Percentiles rank a stretch among this genome's conserved stretches.
phyloP scores from a whole-genome alignment of 2,113 vertebrate species.

The Saccopteryx leptura region DNA sequence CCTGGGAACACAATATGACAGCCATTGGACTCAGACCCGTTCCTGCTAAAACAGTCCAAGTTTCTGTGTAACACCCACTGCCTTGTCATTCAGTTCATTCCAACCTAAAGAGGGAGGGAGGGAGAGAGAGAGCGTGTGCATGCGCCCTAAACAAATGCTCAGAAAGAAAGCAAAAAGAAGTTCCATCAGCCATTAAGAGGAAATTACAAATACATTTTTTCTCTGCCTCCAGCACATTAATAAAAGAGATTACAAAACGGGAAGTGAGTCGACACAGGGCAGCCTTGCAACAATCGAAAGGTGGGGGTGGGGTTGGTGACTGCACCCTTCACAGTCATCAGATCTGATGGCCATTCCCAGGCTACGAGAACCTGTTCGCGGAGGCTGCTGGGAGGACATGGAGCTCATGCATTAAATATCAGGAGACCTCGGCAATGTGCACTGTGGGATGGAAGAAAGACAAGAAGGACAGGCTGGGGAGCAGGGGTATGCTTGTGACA shows the following conservation, averaged over 20 bases:
- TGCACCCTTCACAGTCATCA: slow-evolving; percentile 81
- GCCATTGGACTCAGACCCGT: background rate
- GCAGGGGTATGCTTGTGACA: accelerated
- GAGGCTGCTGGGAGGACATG: slow-evolving; percentile 80
- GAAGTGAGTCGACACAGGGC: slow-evolving; percentile 82
- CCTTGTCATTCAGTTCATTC: background rate
- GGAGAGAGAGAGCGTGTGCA: background rate
- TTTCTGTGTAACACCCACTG: background rate
- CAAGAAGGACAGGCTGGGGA: background rate
- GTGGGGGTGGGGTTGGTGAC: accelerated
- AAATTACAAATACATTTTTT: slow-evolving; percentile 65
- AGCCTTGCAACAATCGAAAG: slow-evolving; percentile 47
- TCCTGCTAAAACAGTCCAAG: background rate
- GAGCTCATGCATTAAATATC: slow-evolving; percentile 76
- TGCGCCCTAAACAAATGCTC: slow-evolving; percentile 4
- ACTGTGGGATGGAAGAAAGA: background rate
- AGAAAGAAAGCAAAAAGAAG: slow-evolving; percentile 56
- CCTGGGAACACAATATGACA: background rate
- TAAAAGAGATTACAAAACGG: slow-evolving; percentile 87
- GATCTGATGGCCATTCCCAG: slow-evolving; percentile 81
- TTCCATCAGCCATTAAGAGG: slow-evolving; percentile 53
- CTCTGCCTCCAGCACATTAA: slow-evolving; percentile 87
- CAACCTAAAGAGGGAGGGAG: background rate
- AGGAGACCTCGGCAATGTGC: slow-evolving; percentile 1
- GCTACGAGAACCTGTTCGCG: slow-evolving; percentile 86